A percentile compares a stretch with the other conserved stretches of the same genome.
Conservation (phyloP, 2,797 vertebrate genomes). For the Microctenopoma stevenorrisi region DNA sequence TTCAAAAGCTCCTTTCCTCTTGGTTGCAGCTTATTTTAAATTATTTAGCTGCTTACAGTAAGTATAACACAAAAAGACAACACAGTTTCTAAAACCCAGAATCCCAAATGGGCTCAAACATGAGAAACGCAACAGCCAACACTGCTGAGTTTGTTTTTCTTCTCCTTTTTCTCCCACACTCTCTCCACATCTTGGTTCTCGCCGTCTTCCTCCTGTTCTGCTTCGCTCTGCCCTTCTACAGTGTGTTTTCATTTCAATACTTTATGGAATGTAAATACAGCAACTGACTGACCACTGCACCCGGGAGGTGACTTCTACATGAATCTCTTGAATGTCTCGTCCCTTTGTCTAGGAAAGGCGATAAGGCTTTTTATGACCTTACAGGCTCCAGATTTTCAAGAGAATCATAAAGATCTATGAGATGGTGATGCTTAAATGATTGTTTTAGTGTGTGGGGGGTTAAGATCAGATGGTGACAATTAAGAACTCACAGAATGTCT, state of each 20-base stretch:
- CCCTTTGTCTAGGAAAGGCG: too few species aligned
- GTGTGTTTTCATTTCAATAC: conserved; percentile 56
- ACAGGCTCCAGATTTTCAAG: conserved; percentile 19
- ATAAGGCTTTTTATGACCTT: neutral
- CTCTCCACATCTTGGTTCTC: conserved; percentile 11
- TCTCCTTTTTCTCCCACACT: conserved; percentile 31
- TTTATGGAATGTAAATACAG: conserved; percentile 66
- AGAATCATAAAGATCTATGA: neutral
- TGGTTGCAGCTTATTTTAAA: conserved; percentile 39
- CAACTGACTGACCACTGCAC: conserved; percentile 29
- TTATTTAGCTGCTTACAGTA: conserved; percentile 63
- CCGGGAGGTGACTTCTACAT: neutral
- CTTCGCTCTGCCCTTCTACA: conserved; percentile 13
- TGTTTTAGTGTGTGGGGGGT: conserved; percentile 20
- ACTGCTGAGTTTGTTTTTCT: conserved; percentile 59
- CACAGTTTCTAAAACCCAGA: conserved; percentile 51
- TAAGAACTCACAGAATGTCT: neutral
- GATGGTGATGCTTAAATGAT: neutral
- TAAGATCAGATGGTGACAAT: conserved; percentile 8
- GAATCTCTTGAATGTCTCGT: neutral
- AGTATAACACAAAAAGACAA: conserved; percentile 53
- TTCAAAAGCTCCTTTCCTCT: conserved; percentile 20
- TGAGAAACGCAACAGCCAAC: conserved; percentile 54
- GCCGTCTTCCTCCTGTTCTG: neutral
- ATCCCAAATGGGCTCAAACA: conserved; percentile 58